These are phyloP conservation scores for Euclidia mi DNA, from an alignment of 2,888 invertebrate species.

Conservation along the genomic window DNA sequence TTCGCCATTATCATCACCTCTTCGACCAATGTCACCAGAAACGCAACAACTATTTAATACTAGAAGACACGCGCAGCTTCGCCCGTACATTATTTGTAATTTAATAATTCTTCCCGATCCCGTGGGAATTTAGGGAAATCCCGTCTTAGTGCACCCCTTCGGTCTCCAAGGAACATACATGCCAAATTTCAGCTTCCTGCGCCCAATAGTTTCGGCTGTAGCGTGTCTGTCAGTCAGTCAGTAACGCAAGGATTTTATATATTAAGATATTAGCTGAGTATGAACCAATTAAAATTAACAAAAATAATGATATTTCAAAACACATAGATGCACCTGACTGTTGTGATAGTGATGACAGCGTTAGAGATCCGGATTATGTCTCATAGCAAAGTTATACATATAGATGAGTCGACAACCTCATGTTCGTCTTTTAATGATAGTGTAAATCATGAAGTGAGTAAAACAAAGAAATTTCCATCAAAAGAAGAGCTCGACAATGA, in stretches of 20 bases:
- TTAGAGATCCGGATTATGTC: conserved; percentile 20
- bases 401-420: conserved; percentile 26
- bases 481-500: conserved; percentile 6
- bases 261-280: conserved; percentile 22
- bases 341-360: conserved; percentile 22
- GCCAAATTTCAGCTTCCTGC: no score
- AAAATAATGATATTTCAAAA: conserved; percentile 22
- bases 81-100: no score
- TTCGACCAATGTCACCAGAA: conserved; percentile 23
- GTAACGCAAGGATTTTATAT: no score
- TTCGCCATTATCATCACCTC: conserved; percentile 24
- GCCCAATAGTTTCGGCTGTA: no score
- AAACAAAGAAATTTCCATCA: no score
- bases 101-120: no score
- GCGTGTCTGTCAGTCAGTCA: no score
- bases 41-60: conserved; percentile 23
- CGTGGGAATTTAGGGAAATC: no score
- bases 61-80: no score
- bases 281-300: conserved; percentile 15
- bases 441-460: background rate
- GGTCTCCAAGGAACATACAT: no score
- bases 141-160: no score
- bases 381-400: conserved; percentile 9
- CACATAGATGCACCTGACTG: conserved; percentile 16
- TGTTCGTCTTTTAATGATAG: conserved; percentile 23